phyloP scores from a whole-genome alignment of 2,888 invertebrate genomes.

The Unio pictorum region DNA sequence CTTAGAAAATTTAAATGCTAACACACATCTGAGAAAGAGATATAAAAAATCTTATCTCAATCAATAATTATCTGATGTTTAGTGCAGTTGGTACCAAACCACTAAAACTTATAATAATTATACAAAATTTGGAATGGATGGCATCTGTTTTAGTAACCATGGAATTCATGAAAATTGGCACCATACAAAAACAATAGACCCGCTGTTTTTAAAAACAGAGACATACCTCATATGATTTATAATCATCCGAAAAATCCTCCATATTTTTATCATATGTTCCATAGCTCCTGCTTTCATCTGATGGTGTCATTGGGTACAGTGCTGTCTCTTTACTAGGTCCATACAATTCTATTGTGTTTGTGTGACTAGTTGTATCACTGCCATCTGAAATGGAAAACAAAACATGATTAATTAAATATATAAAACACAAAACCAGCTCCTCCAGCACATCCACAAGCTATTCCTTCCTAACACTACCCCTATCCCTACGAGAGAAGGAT shows the following conservation, averaged over 20 bases:
- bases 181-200: no score
- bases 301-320: slow-evolving; percentile 59
- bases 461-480: background rate
- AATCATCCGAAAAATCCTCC: slow-evolving; percentile 67
- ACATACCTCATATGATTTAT: slow-evolving; percentile 61
- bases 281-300: slow-evolving; percentile 66
- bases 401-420: background rate
- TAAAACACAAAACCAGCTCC: background rate
- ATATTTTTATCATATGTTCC: slow-evolving; percentile 68
- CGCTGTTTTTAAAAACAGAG: background rate
- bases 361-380: slow-evolving; percentile 80
- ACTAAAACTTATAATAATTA: no score
- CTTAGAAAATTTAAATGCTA: no score
- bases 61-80: no score
- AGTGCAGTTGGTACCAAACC: no score
- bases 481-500: no score
- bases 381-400: slow-evolving; percentile 57
- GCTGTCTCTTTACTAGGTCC: slow-evolving; percentile 54
- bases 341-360: slow-evolving; percentile 97
- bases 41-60: no score
- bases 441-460: background rate
- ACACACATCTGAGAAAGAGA: no score
- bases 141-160: no score
- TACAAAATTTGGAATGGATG: no score
- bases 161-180: no score